phyloP scores from a whole-genome alignment of 2,797 vertebrate genomes.

The Melanotaenia trifasciata region DNA sequence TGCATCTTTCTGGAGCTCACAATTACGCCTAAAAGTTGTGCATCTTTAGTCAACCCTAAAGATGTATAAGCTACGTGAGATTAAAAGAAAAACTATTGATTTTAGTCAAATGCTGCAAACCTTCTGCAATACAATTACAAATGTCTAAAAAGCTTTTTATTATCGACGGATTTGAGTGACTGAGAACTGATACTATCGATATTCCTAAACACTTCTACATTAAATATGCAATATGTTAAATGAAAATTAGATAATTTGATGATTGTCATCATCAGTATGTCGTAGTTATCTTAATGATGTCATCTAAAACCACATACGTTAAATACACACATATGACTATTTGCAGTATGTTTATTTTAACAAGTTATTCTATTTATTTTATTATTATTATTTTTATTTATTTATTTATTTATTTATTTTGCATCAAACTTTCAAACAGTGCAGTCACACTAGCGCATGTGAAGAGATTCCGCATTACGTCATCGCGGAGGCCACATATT shows the following conservation, averaged over 20 bases:
- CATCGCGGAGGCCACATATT: constrained; percentile 78
- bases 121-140: neutral
- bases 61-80: neutral
- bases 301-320: neutral
- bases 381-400: too few species aligned
- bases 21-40: too few species aligned
- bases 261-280: neutral
- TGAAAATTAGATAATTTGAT: neutral
- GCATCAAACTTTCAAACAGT: constrained; percentile 43
- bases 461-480: constrained; percentile 87
- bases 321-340: neutral
- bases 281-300: neutral
- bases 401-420: neutral
- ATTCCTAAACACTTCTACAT: neutral
- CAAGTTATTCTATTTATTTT: neutral
- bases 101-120: neutral
- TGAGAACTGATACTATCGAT: too few species aligned
- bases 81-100: neutral
- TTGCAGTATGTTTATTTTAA: too few species aligned
- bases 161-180: neutral
- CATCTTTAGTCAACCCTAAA: too few species aligned
- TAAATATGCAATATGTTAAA: neutral
- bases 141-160: neutral
- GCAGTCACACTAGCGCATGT: constrained; percentile 69
- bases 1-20: too few species aligned